Conservation (phyloP, 2,888 invertebrate genomes). For the Globia sparganii region DNA sequence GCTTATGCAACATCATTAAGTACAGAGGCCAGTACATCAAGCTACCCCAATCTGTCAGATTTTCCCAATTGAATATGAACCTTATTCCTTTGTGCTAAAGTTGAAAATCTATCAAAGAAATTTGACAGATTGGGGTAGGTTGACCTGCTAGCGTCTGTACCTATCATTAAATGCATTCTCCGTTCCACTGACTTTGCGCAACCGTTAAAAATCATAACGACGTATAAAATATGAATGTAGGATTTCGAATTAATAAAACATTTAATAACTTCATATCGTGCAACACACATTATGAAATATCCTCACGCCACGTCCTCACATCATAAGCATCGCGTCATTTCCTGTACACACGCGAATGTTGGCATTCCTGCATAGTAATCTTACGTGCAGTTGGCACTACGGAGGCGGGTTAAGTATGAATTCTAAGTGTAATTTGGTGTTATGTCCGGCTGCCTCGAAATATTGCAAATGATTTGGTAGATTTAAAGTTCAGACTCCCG, state of each 20-base stretch:
- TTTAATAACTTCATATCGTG: constrained; percentile 20
- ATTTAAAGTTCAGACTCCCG: too few species aligned
- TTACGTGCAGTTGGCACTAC: constrained; percentile 49
- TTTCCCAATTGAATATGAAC: too few species aligned
- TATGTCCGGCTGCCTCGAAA: constrained; percentile 17
- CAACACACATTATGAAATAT: constrained; percentile 55
- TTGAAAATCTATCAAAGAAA: too few species aligned
- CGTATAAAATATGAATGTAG: constrained; percentile 1
- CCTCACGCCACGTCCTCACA: constrained; percentile 64
- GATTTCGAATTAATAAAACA: constrained; percentile 18
- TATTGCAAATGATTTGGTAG: not conserved
- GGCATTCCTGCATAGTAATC: constrained; percentile 65
- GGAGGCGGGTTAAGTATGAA: constrained; percentile 15
- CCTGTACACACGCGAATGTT: constrained; percentile 63
- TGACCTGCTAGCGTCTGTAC: too few species aligned
- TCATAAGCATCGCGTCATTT: constrained; percentile 58
- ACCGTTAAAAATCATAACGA: constrained; percentile 14
- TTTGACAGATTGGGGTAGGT: too few species aligned
- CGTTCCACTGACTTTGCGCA: not conserved
- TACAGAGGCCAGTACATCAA: too few species aligned
- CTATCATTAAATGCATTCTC: not conserved
- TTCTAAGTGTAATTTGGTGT: constrained; percentile 24
- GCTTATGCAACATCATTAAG: not conserved
- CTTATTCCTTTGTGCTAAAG: too few species aligned
- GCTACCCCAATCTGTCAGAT: too few species aligned